phyloP scores from a whole-genome alignment of 2,888 invertebrate genomes.

The Brenthis daphne region DNA sequence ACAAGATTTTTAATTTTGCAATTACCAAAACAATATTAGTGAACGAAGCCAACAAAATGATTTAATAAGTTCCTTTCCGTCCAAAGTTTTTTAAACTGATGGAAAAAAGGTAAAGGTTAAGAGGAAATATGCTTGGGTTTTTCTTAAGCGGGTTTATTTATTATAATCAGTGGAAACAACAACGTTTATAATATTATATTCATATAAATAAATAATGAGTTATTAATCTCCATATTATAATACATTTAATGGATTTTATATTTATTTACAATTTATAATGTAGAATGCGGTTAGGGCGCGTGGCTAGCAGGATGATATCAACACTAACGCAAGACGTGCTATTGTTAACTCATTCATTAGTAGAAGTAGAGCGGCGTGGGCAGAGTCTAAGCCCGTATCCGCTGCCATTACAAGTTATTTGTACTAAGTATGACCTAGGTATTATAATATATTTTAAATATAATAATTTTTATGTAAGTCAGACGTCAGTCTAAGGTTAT shows the following conservation, averaged over 20 bases:
- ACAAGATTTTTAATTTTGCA: too few species aligned
- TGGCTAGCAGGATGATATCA: slow-evolving; percentile 5
- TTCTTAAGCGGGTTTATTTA: too few species aligned
- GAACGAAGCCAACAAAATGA: too few species aligned
- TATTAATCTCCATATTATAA: background rate
- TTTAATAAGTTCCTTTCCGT: too few species aligned
- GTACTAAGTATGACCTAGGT: background rate
- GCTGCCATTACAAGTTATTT: slow-evolving; percentile 2
- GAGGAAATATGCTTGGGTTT: too few species aligned
- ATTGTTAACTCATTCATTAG: slow-evolving; percentile 18
- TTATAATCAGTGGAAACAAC: too few species aligned
- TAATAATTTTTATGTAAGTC: too few species aligned
- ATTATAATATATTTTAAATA: background rate
- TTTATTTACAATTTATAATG: background rate
- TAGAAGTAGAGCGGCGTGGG: slow-evolving; percentile 18
- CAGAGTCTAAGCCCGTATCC: slow-evolving; percentile 1
- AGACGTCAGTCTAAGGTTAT: too few species aligned
- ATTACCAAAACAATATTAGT: too few species aligned
- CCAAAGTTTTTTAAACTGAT: too few species aligned
- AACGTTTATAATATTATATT: too few species aligned
- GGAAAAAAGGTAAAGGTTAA: too few species aligned
- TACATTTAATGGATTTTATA: background rate
- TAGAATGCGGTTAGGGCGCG: background rate
- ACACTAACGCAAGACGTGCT: slow-evolving; percentile 16
- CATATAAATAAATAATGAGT: background rate